Base-by-base conservation (phyloP, 2,113 vertebrate genomes). In the Oriolus oriolus region DNA sequence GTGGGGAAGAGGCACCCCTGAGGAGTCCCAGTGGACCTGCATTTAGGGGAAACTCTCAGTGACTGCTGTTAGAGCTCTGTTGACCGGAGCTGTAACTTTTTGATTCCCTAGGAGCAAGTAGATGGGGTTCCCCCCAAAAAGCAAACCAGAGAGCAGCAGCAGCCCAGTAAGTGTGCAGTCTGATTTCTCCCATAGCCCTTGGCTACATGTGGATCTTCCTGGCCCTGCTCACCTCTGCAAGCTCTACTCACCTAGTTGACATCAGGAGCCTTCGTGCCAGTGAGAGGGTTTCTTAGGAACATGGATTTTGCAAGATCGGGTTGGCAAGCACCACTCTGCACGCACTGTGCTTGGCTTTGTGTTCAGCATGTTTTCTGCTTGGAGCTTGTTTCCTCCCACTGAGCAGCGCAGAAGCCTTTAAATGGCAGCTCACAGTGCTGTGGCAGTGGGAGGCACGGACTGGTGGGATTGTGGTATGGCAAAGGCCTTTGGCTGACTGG, bases 181-280 rank as follows among this genome's bases (percentile, higher is more conserved):
- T 5, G 1, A 66, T 44, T 56, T 56, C 26, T 75, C 45, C 37
- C 33, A 26, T 76, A 42, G 60, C 10, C 7, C 24, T 8, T 9
- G 23, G 33, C 44, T 65, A 35, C 20, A 9, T 44, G 27, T 16
- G 41, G 8, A 49, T 63, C 27, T 57, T 89, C 37, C 61, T 3
- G 1, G 28, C 53, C 27, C 31, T 35, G 44, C 49, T 78, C 42
- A 22, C 28, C 37, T 65, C 47, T 63, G 56, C 61, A 13, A 31
- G 7, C 28, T 53, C 52, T 53, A 12, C 19, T 65, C 31, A 41
- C 45, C 20, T 41, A 4, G n/a, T 1, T 30, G 71, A 22, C 2
- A 1, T 60, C 15, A 23, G 15, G 35, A 76, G 10, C 42, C 39
- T 64, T 87, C 75, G 41, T 0, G 0, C 1, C 1, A 4, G 7